phyloP scores from a whole-genome alignment of 1,140 invertebrate genomes.

The Musca domestica region DNA sequence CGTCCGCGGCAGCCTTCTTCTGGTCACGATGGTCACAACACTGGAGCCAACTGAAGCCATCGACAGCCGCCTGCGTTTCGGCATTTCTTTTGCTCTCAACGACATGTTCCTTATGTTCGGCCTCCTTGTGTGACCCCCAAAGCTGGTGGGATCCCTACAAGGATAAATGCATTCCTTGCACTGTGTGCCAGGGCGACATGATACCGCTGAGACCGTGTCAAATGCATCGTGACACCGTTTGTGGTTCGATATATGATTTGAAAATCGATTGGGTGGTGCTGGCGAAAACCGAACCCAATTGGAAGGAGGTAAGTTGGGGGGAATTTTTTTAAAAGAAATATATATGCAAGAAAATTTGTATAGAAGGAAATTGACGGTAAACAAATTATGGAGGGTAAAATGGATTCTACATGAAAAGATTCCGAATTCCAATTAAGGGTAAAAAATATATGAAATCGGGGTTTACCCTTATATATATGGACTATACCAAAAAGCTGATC shows the following conservation, averaged over 20 bases:
- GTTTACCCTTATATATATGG: no score
- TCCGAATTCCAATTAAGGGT: no score
- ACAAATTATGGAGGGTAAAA: no score
- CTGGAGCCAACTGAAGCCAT: not conserved
- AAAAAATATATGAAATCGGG: no score
- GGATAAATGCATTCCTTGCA: constrained; percentile 47
- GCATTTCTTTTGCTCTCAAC: constrained; percentile 18
- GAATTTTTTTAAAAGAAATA: not conserved
- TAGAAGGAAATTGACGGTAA: no score
- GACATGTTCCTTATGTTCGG: constrained; percentile 28
- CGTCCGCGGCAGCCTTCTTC: not conserved
- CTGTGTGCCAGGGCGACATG: constrained; percentile 45
- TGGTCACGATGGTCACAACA: not conserved
- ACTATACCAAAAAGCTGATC: no score
- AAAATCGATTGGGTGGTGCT: constrained; percentile 50
- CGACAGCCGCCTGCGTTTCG: constrained; percentile 1
- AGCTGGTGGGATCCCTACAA: constrained; percentile 49
- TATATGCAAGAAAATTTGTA: not conserved
- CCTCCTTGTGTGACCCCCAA: constrained; percentile 41
- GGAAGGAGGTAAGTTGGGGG: constrained; percentile 47
- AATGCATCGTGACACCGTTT: constrained; percentile 49
- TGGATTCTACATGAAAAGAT: no score
- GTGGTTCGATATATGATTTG: constrained; percentile 49
- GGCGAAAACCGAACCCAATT: constrained; percentile 50
- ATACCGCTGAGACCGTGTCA: constrained; percentile 50